Evolutionary conservation across 2,797 vertebrate genomes (phyloP), one percentile per base, ranked within the genome.

Genomic region (Lates japonicus): DNA sequence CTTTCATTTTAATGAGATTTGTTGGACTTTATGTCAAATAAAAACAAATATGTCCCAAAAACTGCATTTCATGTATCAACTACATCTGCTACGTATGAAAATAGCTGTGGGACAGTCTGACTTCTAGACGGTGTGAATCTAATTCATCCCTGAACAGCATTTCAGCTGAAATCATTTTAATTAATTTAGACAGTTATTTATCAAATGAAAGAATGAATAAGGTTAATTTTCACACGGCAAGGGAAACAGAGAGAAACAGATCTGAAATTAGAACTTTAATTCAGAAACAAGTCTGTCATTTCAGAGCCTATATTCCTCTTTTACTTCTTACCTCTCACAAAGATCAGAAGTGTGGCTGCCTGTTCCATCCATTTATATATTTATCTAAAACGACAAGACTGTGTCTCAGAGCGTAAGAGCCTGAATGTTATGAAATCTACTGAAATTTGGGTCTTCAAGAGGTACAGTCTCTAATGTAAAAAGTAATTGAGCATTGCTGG

Each of bases 1-100:
- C 14, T 78, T 77, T 89, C 66, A 80, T 79, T 88, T 86, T 90
- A 90, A 87, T 90, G 83, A 78, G 44, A 80, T 88, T 74, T 77
- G 57, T 62, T 79, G 62, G 68, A 86, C 55, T 83, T 85, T 16
- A 70, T 83, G 44, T 78, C 44, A 75, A 49, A 78, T 74, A 42
- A 70, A 75, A 83, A 84, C 12, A 46, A 67, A 69, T 75, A 78
- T 84, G 54, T 79, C 70, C 29, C 14, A 64, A 67, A 86, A 84
- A 75, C 25, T 58, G 10, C 41, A 71, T 65, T 48, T 59, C n/a
- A 72, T 55, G 31, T 48, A 76, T 80, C 44, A 73, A 25, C n/a
- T 2, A 13, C 1, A 7, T 41, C 20, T 76, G 29, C 78, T 48
- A 67, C 39, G 52, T 39, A n/a, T 46, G 6, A 73, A 62, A 81